phyloP scores from a whole-genome alignment of 2,888 invertebrate species.

The Gymnoscelis rufifasciata region DNA sequence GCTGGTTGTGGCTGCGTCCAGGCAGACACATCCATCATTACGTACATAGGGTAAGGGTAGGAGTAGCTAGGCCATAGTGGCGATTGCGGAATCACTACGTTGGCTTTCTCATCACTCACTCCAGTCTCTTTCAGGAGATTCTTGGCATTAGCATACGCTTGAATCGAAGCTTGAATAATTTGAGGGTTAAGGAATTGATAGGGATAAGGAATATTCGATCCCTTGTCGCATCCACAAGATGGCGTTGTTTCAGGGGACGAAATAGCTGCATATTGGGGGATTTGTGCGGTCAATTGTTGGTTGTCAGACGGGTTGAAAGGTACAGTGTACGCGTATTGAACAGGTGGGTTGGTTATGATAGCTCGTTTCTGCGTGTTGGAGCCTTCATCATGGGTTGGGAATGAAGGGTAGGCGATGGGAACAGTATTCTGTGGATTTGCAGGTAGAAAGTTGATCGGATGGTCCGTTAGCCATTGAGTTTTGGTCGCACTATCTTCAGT shows the following conservation, averaged over 20 bases:
- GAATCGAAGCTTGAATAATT: slow-evolving; percentile 59
- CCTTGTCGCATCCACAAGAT: slow-evolving; percentile 34
- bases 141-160: slow-evolving; percentile 56
- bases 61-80: slow-evolving; percentile 48
- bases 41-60: slow-evolving; percentile 59
- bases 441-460: slow-evolving; percentile 58
- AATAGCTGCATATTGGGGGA: slow-evolving; percentile 11
- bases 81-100: slow-evolving; percentile 38
- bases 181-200: slow-evolving; percentile 62
- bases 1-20: slow-evolving; percentile 50
- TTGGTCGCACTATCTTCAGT: slow-evolving; percentile 62
- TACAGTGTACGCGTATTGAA: slow-evolving; percentile 54
- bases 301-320: slow-evolving; percentile 41
- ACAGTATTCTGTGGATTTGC: slow-evolving; percentile 27
- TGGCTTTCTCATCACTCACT: slow-evolving; percentile 43
- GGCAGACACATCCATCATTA: slow-evolving; percentile 59
- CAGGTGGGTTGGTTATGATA: slow-evolving; percentile 43
- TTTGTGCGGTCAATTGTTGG: slow-evolving; percentile 4
- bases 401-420: slow-evolving; percentile 7
- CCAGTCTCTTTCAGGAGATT: slow-evolving; percentile 51
- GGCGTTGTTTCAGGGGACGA: slow-evolving; percentile 36
- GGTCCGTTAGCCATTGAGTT: slow-evolving; percentile 65
- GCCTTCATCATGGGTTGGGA: slow-evolving; percentile 42
- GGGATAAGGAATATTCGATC: slow-evolving; percentile 42
- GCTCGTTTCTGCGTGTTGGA: slow-evolving; percentile 50